phyloP scores from a whole-genome alignment of 2,113 vertebrate genomes.

The Zosterops japonicus region DNA sequence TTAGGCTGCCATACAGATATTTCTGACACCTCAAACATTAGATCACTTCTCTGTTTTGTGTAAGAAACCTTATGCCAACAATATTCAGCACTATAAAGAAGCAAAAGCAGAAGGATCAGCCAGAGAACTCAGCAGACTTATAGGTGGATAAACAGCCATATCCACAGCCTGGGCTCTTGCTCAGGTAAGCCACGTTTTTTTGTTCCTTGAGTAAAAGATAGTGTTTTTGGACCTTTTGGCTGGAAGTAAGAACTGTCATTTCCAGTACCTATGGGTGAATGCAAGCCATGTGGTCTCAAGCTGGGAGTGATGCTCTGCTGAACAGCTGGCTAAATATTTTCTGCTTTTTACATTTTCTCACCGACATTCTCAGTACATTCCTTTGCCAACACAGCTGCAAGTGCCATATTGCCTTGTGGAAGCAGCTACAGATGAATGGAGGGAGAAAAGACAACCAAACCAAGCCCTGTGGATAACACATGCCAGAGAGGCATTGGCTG shows the following conservation, averaged over 20 bases:
- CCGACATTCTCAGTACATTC: neutral
- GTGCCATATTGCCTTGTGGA: neutral
- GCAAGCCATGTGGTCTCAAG: neutral
- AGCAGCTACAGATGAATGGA: neutral
- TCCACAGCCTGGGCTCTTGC: neutral
- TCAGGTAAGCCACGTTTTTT: neutral
- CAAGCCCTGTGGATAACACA: neutral
- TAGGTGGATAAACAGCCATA: neutral
- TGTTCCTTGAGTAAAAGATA: neutral
- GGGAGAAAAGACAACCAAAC: neutral
- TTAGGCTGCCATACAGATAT: neutral
- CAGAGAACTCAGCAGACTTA: neutral
- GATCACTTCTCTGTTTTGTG: neutral
- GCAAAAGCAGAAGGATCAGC: neutral
- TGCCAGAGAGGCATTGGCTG: neutral
- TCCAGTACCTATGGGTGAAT: neutral
- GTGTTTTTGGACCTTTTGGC: neutral
- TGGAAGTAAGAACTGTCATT: neutral
- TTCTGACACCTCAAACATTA: neutral
- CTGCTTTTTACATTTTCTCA: neutral
- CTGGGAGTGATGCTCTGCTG: neutral
- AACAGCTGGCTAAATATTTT: neutral
- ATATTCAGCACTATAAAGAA: neutral
- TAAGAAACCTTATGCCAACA: neutral
- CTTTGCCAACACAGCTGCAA: neutral